Base-by-base conservation (phyloP, 2,888 invertebrate genomes). In the Catonia carolina region DNA sequence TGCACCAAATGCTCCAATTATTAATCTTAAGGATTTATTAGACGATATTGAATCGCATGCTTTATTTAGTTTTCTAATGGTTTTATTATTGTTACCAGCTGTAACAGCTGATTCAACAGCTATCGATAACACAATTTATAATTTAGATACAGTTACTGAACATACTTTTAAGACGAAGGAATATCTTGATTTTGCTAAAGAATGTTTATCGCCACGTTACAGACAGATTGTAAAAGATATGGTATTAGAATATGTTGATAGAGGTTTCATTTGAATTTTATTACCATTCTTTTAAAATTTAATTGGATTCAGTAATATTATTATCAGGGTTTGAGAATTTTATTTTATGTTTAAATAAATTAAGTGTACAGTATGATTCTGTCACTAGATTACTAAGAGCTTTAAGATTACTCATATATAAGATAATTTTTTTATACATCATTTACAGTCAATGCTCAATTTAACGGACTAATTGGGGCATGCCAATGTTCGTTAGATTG, bases 41-140 rank as follows among this genome's bases (percentile, higher is more conserved):
- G 55, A 60, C 1, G 60, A 62, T 48, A 61, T 64, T 6, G 62
- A 62, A 39, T 54, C 55, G 4, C 51, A 58, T 12, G 64, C 64
- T 12, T 56, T 64, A 10, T 64, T 61, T 37, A 63, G 63, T 1
- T 57, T 64, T 1, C 51, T 63, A 2, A 62, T 64, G 61, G 57
- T 59, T 6, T 61, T 63, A 47, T 60, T 64, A 2, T 53, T 64
- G 2, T 33, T 63, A 35, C 64, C 64, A 8, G 62, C 60, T 2
- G 59, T 64, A 3, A 60, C 64, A 18, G 58, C 55, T 2, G 23
- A 41, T 14, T 50, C 60, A 10, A 42, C 41, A 22, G 27, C 39
- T 6, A 14, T 36, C 14, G 45, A 39, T 6, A 14, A 37, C 10
- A 39, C 31, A 31, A 37, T 42, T 17, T 53, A 53, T 39, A 52